Percentiles rank a stretch among this genome's conserved stretches.
Conservation (phyloP, 2,797 vertebrate genomes). For the Enteromius viviparus region DNA sequence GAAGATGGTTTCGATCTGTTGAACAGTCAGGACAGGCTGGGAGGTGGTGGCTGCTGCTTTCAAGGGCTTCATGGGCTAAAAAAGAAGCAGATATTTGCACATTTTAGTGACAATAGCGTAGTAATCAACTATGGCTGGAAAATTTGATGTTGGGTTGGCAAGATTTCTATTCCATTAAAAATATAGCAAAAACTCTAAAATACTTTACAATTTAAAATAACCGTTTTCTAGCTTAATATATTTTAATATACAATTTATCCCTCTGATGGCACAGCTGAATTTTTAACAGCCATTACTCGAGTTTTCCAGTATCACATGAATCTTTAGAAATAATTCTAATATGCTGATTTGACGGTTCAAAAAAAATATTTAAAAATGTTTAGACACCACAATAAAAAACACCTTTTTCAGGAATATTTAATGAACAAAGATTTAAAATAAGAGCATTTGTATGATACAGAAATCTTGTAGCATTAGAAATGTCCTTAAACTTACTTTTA, state of each 20-base stretch:
- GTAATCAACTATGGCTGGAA: not conserved
- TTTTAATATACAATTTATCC: not conserved
- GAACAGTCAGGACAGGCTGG: slow-evolving; percentile 90
- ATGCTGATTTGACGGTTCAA: not conserved
- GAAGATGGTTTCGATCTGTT: slow-evolving; percentile 99
- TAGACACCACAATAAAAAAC: not conserved
- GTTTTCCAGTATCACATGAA: not conserved
- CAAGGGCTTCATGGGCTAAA: slow-evolving; percentile 96
- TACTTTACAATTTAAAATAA: not conserved
- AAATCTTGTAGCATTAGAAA: not conserved
- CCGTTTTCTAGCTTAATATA: not conserved
- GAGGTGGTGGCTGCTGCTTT: slow-evolving; percentile 97
- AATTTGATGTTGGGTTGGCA: not conserved
- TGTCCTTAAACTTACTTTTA: not conserved
- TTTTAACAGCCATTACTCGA: not conserved
- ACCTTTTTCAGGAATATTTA: not conserved
- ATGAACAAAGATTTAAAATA: not conserved
- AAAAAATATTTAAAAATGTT: not conserved
- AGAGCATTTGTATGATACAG: too few relatives aligned
- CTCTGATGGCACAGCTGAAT: not conserved
- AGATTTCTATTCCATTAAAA: not conserved
- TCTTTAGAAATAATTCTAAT: not conserved
- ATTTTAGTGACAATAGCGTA: not conserved
- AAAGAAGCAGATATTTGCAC: not conserved
- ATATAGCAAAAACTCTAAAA: not conserved